A percentile compares a stretch with the other conserved stretches of the same genome.
Evolutionary conservation across 2,113 vertebrate genomes (phyloP).

Genomic region (Alectura lathami): DNA sequence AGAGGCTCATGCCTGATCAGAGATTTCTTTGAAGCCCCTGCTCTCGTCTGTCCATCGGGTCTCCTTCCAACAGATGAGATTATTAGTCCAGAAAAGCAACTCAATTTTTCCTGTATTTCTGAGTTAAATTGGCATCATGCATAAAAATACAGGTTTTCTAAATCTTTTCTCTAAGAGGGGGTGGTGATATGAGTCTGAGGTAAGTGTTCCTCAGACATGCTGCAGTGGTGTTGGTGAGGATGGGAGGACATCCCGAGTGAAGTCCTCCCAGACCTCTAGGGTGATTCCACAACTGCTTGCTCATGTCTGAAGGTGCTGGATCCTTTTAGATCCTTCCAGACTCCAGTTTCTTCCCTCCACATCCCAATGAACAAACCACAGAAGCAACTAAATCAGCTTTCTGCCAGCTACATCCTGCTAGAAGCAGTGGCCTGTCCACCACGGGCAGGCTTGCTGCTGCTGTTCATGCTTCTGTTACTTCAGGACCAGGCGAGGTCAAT

Average conservation of each 20-base stretch:
- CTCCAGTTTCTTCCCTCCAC: fast-evolving
- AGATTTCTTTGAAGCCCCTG: background rate
- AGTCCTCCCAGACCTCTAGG: background rate
- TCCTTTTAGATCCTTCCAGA: background rate
- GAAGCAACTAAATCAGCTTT: background rate
- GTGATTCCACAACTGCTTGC: background rate
- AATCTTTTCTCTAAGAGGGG: background rate
- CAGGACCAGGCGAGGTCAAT: background rate
- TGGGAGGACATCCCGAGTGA: background rate
- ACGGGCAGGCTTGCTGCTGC: background rate
- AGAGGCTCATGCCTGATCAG: background rate
- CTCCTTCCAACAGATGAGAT: background rate
- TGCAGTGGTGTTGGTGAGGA: background rate
- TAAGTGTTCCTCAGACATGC: background rate
- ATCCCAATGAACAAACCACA: background rate
- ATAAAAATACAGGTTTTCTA: background rate
- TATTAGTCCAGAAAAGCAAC: background rate
- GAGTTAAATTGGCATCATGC: background rate
- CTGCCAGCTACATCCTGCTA: background rate
- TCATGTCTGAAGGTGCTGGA: background rate
- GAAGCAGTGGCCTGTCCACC: background rate
- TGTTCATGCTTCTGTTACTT: background rate
- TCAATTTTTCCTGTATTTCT: background rate
- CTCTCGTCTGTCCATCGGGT: background rate
- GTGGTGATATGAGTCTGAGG: background rate